Conservation (phyloP, 2,113 vertebrate genomes). For the Mus pahari region DNA sequence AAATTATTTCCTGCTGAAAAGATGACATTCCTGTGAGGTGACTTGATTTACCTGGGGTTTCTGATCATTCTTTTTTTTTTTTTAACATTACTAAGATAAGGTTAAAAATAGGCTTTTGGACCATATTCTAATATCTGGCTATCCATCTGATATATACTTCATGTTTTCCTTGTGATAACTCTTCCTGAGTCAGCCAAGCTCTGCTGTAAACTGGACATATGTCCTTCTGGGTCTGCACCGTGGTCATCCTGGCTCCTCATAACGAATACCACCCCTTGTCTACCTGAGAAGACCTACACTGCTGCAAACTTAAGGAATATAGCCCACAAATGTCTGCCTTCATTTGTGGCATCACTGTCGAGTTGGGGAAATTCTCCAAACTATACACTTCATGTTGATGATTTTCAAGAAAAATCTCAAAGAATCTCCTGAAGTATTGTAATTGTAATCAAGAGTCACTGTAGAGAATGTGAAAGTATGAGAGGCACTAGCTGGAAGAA, state of each 20-base stretch:
- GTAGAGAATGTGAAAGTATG: background rate
- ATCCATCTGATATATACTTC: constrained; percentile 16
- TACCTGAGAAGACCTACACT: background rate
- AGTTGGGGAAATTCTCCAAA: background rate
- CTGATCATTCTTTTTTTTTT: background rate
- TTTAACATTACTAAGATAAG: constrained; percentile 1
- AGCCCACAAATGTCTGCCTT: background rate
- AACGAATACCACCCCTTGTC: background rate
- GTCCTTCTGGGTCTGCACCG: background rate
- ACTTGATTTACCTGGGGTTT: constrained; percentile 16
- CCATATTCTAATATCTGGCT: constrained; percentile 1
- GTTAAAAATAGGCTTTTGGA: background rate
- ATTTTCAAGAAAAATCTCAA: background rate
- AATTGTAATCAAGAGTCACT: background rate
- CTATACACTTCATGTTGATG: background rate
- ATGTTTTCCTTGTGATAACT: constrained; percentile 34
- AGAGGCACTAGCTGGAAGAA: background rate
- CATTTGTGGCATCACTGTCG: background rate
- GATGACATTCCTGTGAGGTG: background rate
- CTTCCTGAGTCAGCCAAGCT: constrained; percentile 7
- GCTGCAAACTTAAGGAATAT: background rate
- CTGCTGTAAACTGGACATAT: background rate
- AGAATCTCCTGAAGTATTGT: background rate
- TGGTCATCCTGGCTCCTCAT: background rate
- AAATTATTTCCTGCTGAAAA: constrained; percentile 47